Base-by-base conservation (phyloP, 2,113 vertebrate species). In the Ancistrus triradiatus region DNA sequence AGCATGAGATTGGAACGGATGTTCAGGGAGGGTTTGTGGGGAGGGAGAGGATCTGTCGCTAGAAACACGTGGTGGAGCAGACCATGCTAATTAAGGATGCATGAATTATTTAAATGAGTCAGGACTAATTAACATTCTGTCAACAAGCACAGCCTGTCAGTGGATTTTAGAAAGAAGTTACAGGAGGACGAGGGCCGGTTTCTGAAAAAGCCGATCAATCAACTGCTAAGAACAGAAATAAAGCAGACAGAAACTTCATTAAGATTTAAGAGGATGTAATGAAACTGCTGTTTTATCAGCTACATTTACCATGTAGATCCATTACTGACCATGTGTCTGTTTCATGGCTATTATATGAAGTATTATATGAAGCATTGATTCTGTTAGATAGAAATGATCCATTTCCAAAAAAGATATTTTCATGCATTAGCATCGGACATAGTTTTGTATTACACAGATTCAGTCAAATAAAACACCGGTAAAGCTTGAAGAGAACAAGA, bases 81-180 rank as follows among this genome's bases (percentile, higher is more conserved):
- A 74, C 79, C 66, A 77, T 74, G 67, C 82, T 88, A 88, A 90
- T 89, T 84, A 84, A 15, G 88, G 80, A 85, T 71, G 77, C 80
- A 86, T 89, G 84, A 87, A 89, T 88, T 86, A 88, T 88, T 88
- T 81, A 88, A 83, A 77, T 72, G 44, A 72, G 74, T 77, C 66
- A 51, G 65, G 8, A 51, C 77, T 85, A 82, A 87, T 89, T 87
- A 86, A 77, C 72, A 85, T 88, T 85, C 80, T 83, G 80, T 84
- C 84, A 85, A 77, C 79, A 77, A 78, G 59, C 51, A 71, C 40
- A 70, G 73, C 71, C 71, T 76, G 74, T 81, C 81, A 64, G 56
- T 65, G 68, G 74, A 38, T 74, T 69, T 74, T 66, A 66, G 51
- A 21, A 48, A 40, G 13, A 4, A 24, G 15, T 27, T 43, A 42